Conservation (phyloP, 1,140 invertebrate genomes). For the Drosophila repleta region DNA sequence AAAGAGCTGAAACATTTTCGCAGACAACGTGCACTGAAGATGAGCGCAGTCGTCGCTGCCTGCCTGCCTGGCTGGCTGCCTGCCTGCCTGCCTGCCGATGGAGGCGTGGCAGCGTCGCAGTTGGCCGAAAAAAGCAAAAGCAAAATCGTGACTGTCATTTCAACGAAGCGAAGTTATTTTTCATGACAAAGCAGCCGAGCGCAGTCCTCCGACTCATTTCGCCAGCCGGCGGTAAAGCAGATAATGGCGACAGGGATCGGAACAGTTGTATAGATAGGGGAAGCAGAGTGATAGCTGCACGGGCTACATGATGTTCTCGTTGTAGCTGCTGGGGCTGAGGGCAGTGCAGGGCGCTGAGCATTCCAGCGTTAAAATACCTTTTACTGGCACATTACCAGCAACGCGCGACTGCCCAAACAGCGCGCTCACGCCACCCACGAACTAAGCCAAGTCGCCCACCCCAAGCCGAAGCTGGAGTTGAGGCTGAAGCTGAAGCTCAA, state of each 20-base stretch:
- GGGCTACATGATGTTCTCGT: slow-evolving; percentile 7
- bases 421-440: neutral
- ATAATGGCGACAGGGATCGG: slow-evolving; percentile 42
- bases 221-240: slow-evolving; percentile 41
- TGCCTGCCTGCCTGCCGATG: too few species aligned
- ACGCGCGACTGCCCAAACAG: slow-evolving; percentile 20
- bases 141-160: slow-evolving; percentile 81
- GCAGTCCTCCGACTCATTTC: slow-evolving; percentile 46
- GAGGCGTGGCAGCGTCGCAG: slow-evolving; percentile 36
- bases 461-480: too few species aligned
- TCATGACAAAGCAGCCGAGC: slow-evolving; percentile 76
- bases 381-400: slow-evolving; percentile 76
- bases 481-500: neutral
- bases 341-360: slow-evolving; percentile 29
- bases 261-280: slow-evolving; percentile 1
- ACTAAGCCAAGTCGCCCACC: slow-evolving; percentile 14
- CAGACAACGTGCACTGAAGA: slow-evolving; percentile 40
- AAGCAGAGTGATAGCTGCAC: slow-evolving; percentile 27
- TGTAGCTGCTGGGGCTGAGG: neutral
- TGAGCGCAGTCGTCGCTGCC: slow-evolving; percentile 15
- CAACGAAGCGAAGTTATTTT: slow-evolving; percentile 81
- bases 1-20: slow-evolving; percentile 17
- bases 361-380: slow-evolving; percentile 80
- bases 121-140: slow-evolving; percentile 49
- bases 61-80: too few species aligned